A percentile compares a stretch with the other conserved stretches of the same genome.
Evolutionary conservation across 2,797 vertebrate species (phyloP).

Genomic region (Pseudomugil tenellus): DNA sequence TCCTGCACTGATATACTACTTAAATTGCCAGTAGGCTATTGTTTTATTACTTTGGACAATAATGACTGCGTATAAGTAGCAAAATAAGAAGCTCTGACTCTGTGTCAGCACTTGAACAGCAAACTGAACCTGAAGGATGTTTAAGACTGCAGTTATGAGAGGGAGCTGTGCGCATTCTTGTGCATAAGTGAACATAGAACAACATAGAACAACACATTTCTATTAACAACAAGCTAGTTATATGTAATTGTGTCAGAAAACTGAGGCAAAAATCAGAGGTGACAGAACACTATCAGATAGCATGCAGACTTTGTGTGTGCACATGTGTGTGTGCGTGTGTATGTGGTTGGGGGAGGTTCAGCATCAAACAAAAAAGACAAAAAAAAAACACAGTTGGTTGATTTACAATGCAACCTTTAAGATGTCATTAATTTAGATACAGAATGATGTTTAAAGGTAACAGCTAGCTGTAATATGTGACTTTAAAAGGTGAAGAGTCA

Average conservation of each 20-base stretch:
- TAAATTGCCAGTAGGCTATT: slow-evolving; percentile 7
- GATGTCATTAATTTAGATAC: slow-evolving; percentile 12
- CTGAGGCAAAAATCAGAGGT: slow-evolving; percentile 24
- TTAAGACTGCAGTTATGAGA: slow-evolving; percentile 52
- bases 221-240: slow-evolving; percentile 32
- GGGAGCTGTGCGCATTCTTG: slow-evolving; percentile 44
- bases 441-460: slow-evolving; percentile 6
- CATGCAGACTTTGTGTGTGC: slow-evolving; percentile 22
- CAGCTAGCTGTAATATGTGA: slow-evolving; percentile 24
- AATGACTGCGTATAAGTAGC: slow-evolving; percentile 2
- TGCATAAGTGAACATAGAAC: slow-evolving; percentile 26
- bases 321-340: too few relatives aligned
- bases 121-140: slow-evolving; percentile 38
- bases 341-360: not conserved
- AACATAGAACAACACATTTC: slow-evolving; percentile 35
- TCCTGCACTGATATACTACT: slow-evolving; percentile 18
- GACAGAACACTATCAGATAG: slow-evolving; percentile 4
- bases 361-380: not conserved
- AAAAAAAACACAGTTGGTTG: slow-evolving; percentile 5
- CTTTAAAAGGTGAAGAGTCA: slow-evolving; percentile 32
- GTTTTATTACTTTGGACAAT: slow-evolving; percentile 11
- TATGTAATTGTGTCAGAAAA: slow-evolving; percentile 31
- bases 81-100: slow-evolving; percentile 1
- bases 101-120: not conserved
- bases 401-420: slow-evolving; percentile 23